Evolutionary conservation across 2,113 vertebrate species (phyloP).

Genomic region (Regulus satrapa): DNA sequence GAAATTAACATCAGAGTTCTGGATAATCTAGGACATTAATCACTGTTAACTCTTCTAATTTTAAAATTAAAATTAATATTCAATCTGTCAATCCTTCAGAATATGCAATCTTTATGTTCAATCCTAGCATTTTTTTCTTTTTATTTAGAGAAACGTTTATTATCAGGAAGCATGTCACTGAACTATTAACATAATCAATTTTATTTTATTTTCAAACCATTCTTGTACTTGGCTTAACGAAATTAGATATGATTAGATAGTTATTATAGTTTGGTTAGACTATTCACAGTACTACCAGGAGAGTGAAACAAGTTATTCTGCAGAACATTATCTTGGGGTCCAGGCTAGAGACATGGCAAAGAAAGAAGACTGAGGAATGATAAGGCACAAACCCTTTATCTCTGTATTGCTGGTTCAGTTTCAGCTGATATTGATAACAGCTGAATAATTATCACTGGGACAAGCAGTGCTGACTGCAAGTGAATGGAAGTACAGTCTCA

Average conservation of each 20-base stretch:
- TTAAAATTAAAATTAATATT: slow-evolving; percentile 48
- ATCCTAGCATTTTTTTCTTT: not conserved
- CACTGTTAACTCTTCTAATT: slow-evolving; percentile 51
- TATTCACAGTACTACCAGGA: not conserved
- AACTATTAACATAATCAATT: not conserved
- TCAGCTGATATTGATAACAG: not conserved
- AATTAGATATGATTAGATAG: slow-evolving; percentile 4
- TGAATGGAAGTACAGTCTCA: not conserved
- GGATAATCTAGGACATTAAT: slow-evolving; percentile 55
- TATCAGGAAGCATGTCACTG: not conserved
- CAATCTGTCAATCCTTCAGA: not conserved
- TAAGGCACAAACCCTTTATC: not conserved
- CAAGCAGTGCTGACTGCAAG: not conserved
- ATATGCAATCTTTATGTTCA: not conserved
- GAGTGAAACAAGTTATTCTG: not conserved
- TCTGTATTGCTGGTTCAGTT: not conserved
- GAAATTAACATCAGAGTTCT: slow-evolving; percentile 55
- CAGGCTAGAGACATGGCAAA: not conserved
- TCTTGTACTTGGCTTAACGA: slow-evolving; percentile 1
- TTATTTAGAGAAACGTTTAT: slow-evolving; percentile 9
- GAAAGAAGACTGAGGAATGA: not conserved
- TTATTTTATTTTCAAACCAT: not conserved
- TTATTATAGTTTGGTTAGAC: not conserved
- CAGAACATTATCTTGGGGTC: not conserved
- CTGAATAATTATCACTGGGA: not conserved